Conservation (phyloP, 2,113 vertebrate genomes). For the Apodemus sylvaticus region DNA sequence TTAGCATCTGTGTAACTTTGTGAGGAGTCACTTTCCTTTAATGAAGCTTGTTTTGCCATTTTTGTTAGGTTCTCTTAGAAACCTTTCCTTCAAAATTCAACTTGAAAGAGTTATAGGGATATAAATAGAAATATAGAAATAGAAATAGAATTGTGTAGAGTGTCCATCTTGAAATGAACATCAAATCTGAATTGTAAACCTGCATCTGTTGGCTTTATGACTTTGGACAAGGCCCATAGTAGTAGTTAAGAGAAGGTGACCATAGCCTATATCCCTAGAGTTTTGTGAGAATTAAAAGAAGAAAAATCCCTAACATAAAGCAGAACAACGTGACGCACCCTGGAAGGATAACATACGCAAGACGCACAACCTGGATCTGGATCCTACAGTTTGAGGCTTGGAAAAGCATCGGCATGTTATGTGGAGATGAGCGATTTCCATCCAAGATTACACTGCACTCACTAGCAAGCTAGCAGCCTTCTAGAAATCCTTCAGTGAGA, state of each 20-base stretch:
- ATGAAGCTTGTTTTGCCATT: conserved; percentile 34
- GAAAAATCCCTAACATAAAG: background rate
- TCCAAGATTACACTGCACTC: background rate
- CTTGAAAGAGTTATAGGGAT: background rate
- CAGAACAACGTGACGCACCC: background rate
- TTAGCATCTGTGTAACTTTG: background rate
- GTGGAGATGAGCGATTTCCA: background rate
- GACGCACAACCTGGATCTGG: background rate
- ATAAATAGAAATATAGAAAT: background rate
- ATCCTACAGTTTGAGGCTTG: background rate
- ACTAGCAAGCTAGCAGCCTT: background rate
- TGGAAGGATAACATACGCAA: background rate
- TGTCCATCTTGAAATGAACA: conserved; percentile 15
- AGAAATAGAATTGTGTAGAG: background rate
- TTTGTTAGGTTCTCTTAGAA: conserved; percentile 28
- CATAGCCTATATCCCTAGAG: background rate
- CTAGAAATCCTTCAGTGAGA: background rate
- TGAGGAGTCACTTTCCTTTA: background rate
- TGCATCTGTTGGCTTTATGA: background rate
- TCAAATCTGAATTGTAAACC: background rate
- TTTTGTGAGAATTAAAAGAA: conserved; percentile 11
- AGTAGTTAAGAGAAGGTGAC: background rate
- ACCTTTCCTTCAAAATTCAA: conserved; percentile 17
- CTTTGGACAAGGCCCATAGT: background rate
- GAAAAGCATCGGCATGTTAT: background rate